Conservation (phyloP, 1,140 invertebrate species). For the Formica exsecta region DNA sequence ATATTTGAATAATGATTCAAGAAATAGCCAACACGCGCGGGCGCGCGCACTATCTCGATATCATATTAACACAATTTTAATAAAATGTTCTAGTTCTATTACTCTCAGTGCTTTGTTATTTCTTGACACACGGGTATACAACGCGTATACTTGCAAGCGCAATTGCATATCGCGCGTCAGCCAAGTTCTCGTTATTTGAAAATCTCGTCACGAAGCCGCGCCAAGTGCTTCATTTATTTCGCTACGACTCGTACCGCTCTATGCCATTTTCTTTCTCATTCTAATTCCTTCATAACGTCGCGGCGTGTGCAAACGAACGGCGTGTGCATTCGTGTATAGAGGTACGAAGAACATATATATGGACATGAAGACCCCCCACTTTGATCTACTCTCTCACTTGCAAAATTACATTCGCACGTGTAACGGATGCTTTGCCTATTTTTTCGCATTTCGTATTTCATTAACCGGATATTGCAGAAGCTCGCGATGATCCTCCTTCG, state of each 20-base stretch:
- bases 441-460: not conserved
- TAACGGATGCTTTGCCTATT: not conserved
- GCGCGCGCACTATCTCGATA: not conserved
- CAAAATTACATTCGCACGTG: conserved; percentile 37
- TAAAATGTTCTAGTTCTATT: not conserved
- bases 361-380: too few species aligned
- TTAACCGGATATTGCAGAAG: conserved; percentile 1
- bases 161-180: conserved; percentile 34
- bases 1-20: not conserved
- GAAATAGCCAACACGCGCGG: not conserved
- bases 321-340: conserved; percentile 8
- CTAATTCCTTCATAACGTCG: conserved; percentile 7
- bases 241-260: not conserved
- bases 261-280: not conserved
- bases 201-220: conserved; percentile 56
- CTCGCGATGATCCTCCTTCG: not conserved
- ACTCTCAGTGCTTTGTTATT: conserved; percentile 32
- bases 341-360: not conserved
- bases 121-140: not conserved
- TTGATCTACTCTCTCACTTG: conserved; percentile 18
- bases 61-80: not conserved
- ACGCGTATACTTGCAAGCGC: not conserved
- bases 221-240: conserved; percentile 45
- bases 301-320: conserved; percentile 43
- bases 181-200: conserved; percentile 57